Conservation (phyloP, 2,888 invertebrate species). For the Cylloceria caligata region DNA sequence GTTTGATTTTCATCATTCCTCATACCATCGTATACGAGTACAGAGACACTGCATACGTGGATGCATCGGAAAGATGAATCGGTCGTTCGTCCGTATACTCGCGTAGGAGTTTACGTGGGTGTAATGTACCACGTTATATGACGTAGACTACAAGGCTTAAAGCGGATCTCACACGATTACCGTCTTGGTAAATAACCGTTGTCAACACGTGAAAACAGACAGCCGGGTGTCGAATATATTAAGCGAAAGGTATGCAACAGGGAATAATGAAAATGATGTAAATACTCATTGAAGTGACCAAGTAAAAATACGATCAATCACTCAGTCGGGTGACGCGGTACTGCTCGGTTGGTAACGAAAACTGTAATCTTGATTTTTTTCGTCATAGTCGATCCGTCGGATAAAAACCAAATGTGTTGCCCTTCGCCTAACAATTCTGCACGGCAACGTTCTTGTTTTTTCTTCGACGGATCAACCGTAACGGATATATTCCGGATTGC, state of each 20-base stretch:
- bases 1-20: too few species aligned
- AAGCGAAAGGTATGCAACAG: not conserved
- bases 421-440: too few species aligned
- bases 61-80: constrained; percentile 54
- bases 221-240: constrained; percentile 9
- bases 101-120: constrained; percentile 62
- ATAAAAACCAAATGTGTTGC: too few species aligned
- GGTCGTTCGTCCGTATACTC: constrained; percentile 49
- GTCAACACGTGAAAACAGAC: not conserved
- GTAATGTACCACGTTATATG: constrained; percentile 34
- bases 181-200: not conserved
- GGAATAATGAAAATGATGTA: not conserved
- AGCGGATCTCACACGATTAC: constrained; percentile 4
- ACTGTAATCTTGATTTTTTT: not conserved
- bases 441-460: too few species aligned
- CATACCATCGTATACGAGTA: too few species aligned
- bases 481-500: too few species aligned
- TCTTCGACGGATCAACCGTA: too few species aligned
- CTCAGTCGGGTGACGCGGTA: not conserved
- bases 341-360: too few species aligned
- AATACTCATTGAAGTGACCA: not conserved
- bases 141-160: not conserved
- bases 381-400: too few species aligned
- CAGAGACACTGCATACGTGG: constrained; percentile 4
- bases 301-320: not conserved